These are phyloP conservation scores for Helicolenus hilgendorfi DNA, from an alignment of 2,797 vertebrate genomes.

Conservation along the genomic window DNA sequence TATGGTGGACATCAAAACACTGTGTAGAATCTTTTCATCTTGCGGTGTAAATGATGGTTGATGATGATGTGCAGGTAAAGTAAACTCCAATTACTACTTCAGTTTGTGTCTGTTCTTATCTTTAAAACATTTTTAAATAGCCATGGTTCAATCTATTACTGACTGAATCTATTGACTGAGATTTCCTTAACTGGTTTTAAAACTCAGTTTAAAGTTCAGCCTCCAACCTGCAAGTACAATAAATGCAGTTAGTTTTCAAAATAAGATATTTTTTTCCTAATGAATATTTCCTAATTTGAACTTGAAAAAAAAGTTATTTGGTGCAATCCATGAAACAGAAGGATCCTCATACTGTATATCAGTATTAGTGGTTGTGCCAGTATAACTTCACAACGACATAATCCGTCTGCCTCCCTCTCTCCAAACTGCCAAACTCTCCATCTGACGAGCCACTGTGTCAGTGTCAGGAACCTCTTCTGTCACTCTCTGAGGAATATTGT, in stretches of 20 bases:
- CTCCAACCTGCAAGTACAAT: neutral
- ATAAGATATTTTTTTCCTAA: neutral
- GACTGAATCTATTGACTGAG: too few species aligned
- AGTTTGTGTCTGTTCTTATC: neutral
- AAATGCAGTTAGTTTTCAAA: neutral
- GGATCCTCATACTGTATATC: neutral
- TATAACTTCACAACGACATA: neutral
- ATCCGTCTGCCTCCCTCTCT: neutral
- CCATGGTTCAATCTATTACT: neutral
- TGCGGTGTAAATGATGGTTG: neutral
- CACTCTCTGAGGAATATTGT: constrained; percentile 14
- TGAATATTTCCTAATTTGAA: neutral
- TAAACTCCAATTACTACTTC: neutral
- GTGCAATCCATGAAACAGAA: neutral
- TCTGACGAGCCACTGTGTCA: neutral
- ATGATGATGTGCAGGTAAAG: neutral
- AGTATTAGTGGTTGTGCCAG: too few species aligned
- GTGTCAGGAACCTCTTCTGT: constrained; percentile 1
- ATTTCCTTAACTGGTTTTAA: too few species aligned
- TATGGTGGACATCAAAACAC: constrained; percentile 25
- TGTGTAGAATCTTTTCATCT: constrained; percentile 9
- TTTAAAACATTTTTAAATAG: neutral
- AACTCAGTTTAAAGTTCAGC: neutral
- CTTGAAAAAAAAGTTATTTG: neutral
- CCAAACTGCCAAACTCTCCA: neutral